These are phyloP conservation scores for Eutrigla gurnardus DNA, from an alignment of 2,797 vertebrate species.

Conservation along the genomic window DNA sequence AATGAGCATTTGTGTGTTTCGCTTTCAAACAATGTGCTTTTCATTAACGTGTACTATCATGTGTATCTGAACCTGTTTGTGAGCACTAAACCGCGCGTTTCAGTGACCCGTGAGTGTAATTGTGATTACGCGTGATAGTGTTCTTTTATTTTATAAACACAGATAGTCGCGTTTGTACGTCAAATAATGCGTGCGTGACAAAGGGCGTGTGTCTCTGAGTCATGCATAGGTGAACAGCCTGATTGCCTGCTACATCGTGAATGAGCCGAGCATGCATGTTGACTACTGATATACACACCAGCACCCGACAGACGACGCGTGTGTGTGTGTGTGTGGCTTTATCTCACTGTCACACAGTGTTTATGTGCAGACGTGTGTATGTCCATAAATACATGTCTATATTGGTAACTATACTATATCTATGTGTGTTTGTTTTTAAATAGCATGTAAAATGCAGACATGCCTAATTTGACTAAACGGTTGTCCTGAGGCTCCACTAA, in stretches of 20 bases:
- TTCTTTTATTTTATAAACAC: slow-evolving; percentile 55
- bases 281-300: slow-evolving; percentile 67
- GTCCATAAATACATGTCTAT: slow-evolving; percentile 8
- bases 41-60: slow-evolving; percentile 30
- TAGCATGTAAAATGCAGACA: slow-evolving; percentile 35
- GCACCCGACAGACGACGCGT: not conserved
- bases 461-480: slow-evolving; percentile 42
- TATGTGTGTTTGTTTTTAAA: slow-evolving; percentile 7
- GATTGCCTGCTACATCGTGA: slow-evolving; percentile 71
- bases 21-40: slow-evolving; percentile 17
- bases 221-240: slow-evolving; percentile 71
- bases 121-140: slow-evolving; percentile 29
- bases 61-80: slow-evolving; percentile 19
- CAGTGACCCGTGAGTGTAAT: slow-evolving; percentile 11
- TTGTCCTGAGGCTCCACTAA: slow-evolving; percentile 35
- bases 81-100: slow-evolving; percentile 20
- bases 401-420: not conserved
- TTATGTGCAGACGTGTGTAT: not conserved
- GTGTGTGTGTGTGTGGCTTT: not conserved
- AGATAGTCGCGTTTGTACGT: slow-evolving; percentile 50
- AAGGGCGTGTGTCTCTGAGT: slow-evolving; percentile 53
- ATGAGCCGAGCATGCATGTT: slow-evolving; percentile 69
- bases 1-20: not conserved
- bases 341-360: slow-evolving; percentile 7
- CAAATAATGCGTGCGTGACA: slow-evolving; percentile 46